Base-by-base conservation (phyloP, 2,113 vertebrate genomes). In the Tonatia bakeri region DNA sequence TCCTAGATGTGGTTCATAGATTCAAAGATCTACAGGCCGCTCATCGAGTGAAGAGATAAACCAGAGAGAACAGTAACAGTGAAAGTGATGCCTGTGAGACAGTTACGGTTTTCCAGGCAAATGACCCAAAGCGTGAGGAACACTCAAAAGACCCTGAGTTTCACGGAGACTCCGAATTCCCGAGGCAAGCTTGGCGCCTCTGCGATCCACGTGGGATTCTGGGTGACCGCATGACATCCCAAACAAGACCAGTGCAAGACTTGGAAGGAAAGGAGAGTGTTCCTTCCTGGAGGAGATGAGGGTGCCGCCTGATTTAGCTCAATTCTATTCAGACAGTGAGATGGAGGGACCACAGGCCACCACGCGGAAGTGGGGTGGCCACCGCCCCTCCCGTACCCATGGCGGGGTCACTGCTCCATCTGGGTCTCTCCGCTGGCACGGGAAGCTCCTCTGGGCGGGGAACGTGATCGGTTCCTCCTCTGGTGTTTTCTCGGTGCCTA, bases 281-380 rank as follows among this genome's bases (percentile, higher is more conserved):
- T 43, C 19, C 54, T 79, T 80, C 43, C 31, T 64, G 72, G n/a
- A n/a, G 59, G 6, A 91, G 36, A 72, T 4, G 36, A 81, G n/a
- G 26, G 36, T 19, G 14, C 1, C 22, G 8, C 14, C 19, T 7
- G 31, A 33, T n/a, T 79, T 61, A 33, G 19, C 28, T 82, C 40
- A 45, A 72, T 16, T 65, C 83, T 82, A 33, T 15, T 67, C 54
- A 22, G 33, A 0, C 1, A 36, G 22, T 80, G 45, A 79, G 85
- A 82, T 3, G 52, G 8, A 50, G 26, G 70, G 16, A 38, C 38
- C 24, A 33, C 26, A 6, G 4, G 3, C 40, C 31, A 56, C 13
- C 13, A 10, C 5, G 0, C 7, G 2, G 12, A 19, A 40, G 2
- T 22, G 5, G 9, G 36, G 7, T 4, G 43, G 10, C 5, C 31